phyloP scores from a whole-genome alignment of 2,888 invertebrate species.

The Xylota sylvarum region DNA sequence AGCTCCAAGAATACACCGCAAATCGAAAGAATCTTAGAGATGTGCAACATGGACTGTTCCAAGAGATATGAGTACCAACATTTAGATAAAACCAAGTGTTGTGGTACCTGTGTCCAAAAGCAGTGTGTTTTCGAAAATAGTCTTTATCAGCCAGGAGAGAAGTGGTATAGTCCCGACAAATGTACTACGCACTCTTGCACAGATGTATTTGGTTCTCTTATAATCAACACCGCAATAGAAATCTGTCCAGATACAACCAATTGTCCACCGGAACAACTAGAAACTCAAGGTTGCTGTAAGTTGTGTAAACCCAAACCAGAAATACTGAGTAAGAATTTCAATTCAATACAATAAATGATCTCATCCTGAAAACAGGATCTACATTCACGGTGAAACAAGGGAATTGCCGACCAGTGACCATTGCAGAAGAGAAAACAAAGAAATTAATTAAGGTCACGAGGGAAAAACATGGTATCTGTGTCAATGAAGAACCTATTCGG shows the following conservation, averaged over 20 bases:
- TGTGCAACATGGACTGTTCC: slow-evolving; percentile 81
- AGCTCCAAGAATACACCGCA: slow-evolving; percentile 81
- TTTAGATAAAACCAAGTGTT: slow-evolving; percentile 85
- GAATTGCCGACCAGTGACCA: slow-evolving; percentile 86
- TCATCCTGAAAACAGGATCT: too few species aligned
- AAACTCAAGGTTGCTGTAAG: slow-evolving; percentile 89
- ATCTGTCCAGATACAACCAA: slow-evolving; percentile 88
- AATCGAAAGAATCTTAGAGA: slow-evolving; percentile 79
- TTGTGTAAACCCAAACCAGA: slow-evolving; percentile 87
- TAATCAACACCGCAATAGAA: slow-evolving; percentile 86
- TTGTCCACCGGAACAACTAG: slow-evolving; percentile 86
- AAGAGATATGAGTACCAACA: slow-evolving; percentile 87
- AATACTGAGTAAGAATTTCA: slow-evolving; percentile 84
- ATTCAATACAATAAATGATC: not conserved
- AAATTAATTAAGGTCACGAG: slow-evolving; percentile 86
- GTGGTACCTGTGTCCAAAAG: slow-evolving; percentile 88
- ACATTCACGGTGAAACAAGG: too few species aligned
- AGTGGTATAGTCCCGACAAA: slow-evolving; percentile 88
- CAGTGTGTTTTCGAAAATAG: slow-evolving; percentile 86
- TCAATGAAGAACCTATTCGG: slow-evolving; percentile 87
- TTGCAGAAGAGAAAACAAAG: slow-evolving; percentile 86
- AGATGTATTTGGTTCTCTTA: slow-evolving; percentile 85
- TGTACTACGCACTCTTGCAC: slow-evolving; percentile 88
- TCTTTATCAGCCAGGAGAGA: slow-evolving; percentile 85
- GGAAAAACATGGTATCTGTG: slow-evolving; percentile 87